These are phyloP conservation scores for Atlantisia rogersi DNA, from an alignment of 2,113 vertebrate genomes.

Conservation along the genomic window DNA sequence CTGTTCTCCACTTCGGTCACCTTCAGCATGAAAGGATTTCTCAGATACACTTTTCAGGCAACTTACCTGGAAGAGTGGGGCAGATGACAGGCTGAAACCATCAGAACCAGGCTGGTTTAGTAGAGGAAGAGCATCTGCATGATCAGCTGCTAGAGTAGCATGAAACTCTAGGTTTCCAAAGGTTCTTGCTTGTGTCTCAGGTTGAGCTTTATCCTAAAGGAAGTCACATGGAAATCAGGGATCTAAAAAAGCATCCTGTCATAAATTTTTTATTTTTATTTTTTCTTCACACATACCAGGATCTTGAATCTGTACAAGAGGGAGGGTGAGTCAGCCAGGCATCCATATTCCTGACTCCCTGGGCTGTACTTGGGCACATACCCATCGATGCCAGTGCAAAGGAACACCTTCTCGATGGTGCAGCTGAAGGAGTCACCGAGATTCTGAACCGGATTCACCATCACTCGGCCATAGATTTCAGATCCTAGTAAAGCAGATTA, in stretches of 20 bases:
- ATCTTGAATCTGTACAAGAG: slow-evolving; percentile 81
- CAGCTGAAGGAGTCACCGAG: slow-evolving; percentile 81
- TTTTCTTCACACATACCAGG: slow-evolving; percentile 61
- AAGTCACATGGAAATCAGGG: not conserved
- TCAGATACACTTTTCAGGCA: not conserved
- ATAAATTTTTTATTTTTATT: not conserved
- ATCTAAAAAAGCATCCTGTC: not conserved
- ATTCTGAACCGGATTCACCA: slow-evolving; percentile 84
- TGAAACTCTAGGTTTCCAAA: slow-evolving; percentile 76
- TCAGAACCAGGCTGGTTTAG: slow-evolving; percentile 74
- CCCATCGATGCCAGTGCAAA: slow-evolving; percentile 80
- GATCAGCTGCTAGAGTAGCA: slow-evolving; percentile 73
- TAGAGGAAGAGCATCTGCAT: slow-evolving; percentile 64
- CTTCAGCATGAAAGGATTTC: not conserved
- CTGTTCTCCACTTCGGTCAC: not conserved
- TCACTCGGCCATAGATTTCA: slow-evolving; percentile 74
- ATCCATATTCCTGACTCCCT: slow-evolving; percentile 74
- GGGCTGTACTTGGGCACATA: slow-evolving; percentile 83
- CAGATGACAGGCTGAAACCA: slow-evolving; percentile 74
- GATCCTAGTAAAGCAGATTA: slow-evolving; percentile 61
- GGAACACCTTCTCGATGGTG: slow-evolving; percentile 81
- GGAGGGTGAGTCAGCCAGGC: slow-evolving; percentile 78
- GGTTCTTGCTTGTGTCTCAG: slow-evolving; percentile 74
- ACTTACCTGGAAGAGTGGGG: slow-evolving; percentile 77
- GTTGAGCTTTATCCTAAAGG: slow-evolving; percentile 80